Evolutionary conservation across 2,797 vertebrate species (phyloP).

Genomic region (Amphiprion clarkii): DNA sequence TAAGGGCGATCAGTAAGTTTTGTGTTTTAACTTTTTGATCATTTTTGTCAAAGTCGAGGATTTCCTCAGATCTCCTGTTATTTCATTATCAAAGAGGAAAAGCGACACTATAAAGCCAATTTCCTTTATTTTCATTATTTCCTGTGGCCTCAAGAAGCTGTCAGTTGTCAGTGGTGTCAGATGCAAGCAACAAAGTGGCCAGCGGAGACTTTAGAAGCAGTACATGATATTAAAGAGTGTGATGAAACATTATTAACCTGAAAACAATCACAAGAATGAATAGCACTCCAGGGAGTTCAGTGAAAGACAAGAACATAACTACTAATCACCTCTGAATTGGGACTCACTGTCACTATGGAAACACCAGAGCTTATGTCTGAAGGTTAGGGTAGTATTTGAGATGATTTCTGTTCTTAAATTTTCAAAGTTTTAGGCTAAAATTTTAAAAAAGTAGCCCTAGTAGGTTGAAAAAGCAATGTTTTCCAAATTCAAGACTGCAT

Average conservation of each 20-base stretch:
- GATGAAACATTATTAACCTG: constrained; percentile 66
- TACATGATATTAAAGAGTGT: constrained; percentile 2
- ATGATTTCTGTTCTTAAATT: neutral
- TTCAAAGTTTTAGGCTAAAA: neutral
- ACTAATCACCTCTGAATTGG: constrained; percentile 23
- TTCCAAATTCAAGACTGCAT: neutral
- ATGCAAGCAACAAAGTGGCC: neutral
- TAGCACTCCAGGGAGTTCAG: neutral
- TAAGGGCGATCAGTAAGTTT: neutral
- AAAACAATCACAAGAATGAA: constrained; percentile 43
- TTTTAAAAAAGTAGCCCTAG: too few species aligned
- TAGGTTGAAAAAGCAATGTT: neutral
- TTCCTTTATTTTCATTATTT: neutral
- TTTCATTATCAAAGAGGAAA: neutral
- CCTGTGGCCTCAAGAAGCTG: neutral
- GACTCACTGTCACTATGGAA: neutral
- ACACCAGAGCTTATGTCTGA: neutral
- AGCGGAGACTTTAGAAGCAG: neutral
- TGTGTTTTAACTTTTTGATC: neutral
- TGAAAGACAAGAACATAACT: constrained; percentile 34
- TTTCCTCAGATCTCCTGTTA: neutral
- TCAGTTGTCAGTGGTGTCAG: neutral
- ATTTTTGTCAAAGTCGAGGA: neutral
- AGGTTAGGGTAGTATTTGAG: constrained; percentile 7
- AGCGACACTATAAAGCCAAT: neutral